Evolutionary conservation across 2,888 invertebrate genomes (phyloP), one percentile per base, ranked within the genome.

Genomic region (Tinea pellionella): DNA sequence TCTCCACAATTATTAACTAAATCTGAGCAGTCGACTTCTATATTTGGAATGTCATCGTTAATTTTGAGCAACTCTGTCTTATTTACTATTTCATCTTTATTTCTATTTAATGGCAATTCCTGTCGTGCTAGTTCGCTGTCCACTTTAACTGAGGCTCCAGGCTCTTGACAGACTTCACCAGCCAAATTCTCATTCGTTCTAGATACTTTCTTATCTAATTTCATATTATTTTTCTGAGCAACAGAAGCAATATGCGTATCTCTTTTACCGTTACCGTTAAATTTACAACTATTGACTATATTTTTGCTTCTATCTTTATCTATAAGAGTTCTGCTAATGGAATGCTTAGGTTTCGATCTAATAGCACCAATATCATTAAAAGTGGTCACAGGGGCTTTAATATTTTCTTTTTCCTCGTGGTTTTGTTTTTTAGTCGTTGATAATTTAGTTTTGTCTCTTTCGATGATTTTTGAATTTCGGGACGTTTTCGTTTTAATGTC

Each of bases 301-400:
- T 74, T 74, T 77, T 77, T 82, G 77, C 68, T 73, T 79, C 79
- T 84, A 77, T 81, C 85, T 84, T 85, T 85, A 68, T 82, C 85
- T 82, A 85, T 77, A 77, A 75, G 80, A 79, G 67, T 77, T 73
- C 80, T 83, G 74, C 69, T 79, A 78, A 67, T 82, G 87, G 87
- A 87, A 86, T 87, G 87, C 83, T 83, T 85, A 71, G 77, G 68
- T 85, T 86, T 87, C 73, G 78, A 74, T 78, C 76, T 86, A 78
- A 76, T 83, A 87, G 87, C 86, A 87, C 86, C 86, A 83, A 74
- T 80, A 65, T 86, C 84, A 73, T 76, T 83, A 61, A 76, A 77
- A 66, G 70, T 62, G 62, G 74, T 71, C 58, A 73, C 69, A 62
- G 75, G 62, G 65, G 66, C 72, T 69, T 80, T 85, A 1, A 73